These are phyloP conservation scores for Antitype chi DNA, from an alignment of 2,888 invertebrate species.

Conservation along the genomic window DNA sequence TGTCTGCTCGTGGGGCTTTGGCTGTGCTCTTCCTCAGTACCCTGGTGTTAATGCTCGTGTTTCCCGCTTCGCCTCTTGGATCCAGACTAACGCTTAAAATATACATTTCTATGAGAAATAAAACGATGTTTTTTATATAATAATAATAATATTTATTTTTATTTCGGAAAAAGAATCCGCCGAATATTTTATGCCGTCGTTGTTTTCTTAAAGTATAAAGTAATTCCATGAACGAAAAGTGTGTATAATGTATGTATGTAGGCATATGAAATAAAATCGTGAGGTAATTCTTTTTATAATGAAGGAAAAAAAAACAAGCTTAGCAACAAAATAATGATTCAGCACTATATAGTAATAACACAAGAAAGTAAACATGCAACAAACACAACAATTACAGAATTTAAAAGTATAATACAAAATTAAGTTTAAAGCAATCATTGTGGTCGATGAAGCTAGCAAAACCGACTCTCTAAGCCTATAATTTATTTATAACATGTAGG, in stretches of 20 bases:
- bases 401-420: background rate
- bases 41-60: conserved; percentile 75
- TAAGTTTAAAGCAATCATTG: conserved; percentile 8
- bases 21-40: conserved; percentile 67
- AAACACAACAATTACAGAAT: background rate
- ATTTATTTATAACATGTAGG: conserved; percentile 29
- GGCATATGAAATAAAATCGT: conserved; percentile 1
- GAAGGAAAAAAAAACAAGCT: background rate
- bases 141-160: too few species aligned
- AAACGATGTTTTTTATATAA: background rate
- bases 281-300: background rate
- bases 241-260: too few species aligned
- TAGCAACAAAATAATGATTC: background rate
- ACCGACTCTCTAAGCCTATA: conserved; percentile 1
- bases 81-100: conserved; percentile 70
- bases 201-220: background rate
- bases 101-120: conserved; percentile 4
- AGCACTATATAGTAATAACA: background rate
- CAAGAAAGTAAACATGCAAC: background rate
- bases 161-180: too few species aligned
- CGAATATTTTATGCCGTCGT: background rate
- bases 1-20: conserved; percentile 70
- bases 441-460: conserved; percentile 17
- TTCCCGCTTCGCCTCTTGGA: conserved; percentile 71
- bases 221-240: background rate